Conservation (phyloP, 2,797 vertebrate genomes). For the Danio albolineatus region DNA sequence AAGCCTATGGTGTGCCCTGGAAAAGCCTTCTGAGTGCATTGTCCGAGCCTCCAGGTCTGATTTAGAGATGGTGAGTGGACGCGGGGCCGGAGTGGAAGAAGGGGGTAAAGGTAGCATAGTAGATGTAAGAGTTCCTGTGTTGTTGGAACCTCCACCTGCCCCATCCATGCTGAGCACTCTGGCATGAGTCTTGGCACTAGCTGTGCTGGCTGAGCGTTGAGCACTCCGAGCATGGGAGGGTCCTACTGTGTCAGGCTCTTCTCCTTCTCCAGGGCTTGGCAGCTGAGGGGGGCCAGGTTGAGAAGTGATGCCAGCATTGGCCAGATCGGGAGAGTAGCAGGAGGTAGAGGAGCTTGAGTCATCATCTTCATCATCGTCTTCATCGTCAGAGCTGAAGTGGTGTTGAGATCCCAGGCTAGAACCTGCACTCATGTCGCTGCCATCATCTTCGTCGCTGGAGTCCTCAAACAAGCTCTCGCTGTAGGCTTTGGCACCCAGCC, state of each 20-base stretch:
- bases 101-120: conserved; percentile 73
- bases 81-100: conserved; percentile 75
- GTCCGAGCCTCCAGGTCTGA: conserved; percentile 81
- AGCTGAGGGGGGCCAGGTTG: conserved; percentile 69
- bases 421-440: conserved; percentile 87
- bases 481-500: conserved; percentile 85
- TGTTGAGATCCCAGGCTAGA: conserved; percentile 88
- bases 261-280: conserved; percentile 73
- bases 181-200: conserved; percentile 91
- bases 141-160: conserved; percentile 77
- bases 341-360: conserved; percentile 90
- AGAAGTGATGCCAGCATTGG: conserved; percentile 72
- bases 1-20: conserved; percentile 74
- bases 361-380: conserved; percentile 76
- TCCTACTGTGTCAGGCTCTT: conserved; percentile 68
- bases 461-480: conserved; percentile 88
- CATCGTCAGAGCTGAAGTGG: conserved; percentile 85
- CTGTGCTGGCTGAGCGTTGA: conserved; percentile 88
- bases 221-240: conserved; percentile 82
- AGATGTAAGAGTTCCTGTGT: conserved; percentile 68
- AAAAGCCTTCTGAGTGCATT: conserved; percentile 73
- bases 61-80: conserved; percentile 84
- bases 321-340: conserved; percentile 87
- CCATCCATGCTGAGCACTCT: conserved; percentile 91
- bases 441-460: conserved; percentile 86